phyloP scores from a whole-genome alignment of 2,113 vertebrate genomes.

The Lampris incognitus region DNA sequence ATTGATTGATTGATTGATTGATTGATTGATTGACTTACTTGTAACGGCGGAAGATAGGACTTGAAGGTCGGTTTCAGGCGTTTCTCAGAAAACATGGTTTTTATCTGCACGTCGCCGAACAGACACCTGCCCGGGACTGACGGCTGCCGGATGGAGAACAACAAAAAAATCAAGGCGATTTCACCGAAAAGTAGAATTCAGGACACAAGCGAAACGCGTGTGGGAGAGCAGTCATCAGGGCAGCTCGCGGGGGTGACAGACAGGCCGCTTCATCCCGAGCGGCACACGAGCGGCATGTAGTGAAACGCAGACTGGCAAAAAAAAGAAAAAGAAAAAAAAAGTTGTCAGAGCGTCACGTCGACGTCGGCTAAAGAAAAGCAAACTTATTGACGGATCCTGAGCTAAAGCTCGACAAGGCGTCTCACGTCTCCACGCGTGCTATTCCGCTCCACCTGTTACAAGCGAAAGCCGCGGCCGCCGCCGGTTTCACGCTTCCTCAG shows the following conservation, averaged over 20 bases:
- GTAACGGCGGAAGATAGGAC: constrained; percentile 90
- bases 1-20: too few relatives aligned
- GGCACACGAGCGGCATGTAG: constrained; percentile 23
- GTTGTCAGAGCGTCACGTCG: constrained; percentile 70
- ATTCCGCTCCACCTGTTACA: constrained; percentile 67
- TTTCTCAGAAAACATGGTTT: constrained; percentile 90
- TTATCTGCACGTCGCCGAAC: constrained; percentile 50
- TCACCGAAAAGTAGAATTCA: constrained; percentile 41
- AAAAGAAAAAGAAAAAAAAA: constrained; percentile 18
- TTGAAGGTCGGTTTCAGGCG: constrained; percentile 89
- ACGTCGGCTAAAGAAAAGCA: constrained; percentile 52
- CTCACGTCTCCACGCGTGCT: background rate
- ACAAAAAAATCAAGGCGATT: constrained; percentile 16
- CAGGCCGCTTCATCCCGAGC: constrained; percentile 49
- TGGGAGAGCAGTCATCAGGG: constrained; percentile 48
- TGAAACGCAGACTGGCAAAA: constrained; percentile 13
- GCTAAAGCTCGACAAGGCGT: too few relatives aligned
- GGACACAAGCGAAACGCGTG: constrained; percentile 5
- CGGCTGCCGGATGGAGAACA: constrained; percentile 40
- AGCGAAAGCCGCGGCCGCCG: constrained; percentile 13
- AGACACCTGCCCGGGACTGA: constrained; percentile 20
- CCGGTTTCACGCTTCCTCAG: constrained; percentile 63
- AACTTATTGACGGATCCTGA: too few relatives aligned
- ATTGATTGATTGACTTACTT: constrained; percentile 78
- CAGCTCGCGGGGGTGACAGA: constrained; percentile 6